phyloP scores from a whole-genome alignment of 2,888 invertebrate species.

The Erebia epiphron region DNA sequence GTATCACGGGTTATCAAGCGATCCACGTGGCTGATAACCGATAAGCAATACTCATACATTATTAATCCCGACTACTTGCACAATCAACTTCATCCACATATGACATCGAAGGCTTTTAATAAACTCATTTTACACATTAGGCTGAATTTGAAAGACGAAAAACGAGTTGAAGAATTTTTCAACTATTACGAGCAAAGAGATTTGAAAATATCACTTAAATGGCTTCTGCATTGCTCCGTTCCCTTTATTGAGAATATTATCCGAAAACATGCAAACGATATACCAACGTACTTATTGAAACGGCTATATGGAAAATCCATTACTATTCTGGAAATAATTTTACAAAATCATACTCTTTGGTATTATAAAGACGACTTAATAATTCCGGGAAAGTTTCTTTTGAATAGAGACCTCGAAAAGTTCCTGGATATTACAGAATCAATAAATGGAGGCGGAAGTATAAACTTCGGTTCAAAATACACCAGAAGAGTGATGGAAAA shows the following conservation, averaged over 20 bases:
- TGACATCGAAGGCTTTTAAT: conserved; percentile 59
- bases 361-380: conserved; percentile 43
- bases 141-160: conserved; percentile 58
- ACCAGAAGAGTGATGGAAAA: conserved; percentile 57
- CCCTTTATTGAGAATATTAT: conserved; percentile 55
- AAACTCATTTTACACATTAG: conserved; percentile 61
- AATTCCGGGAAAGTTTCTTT: conserved; percentile 48
- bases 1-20: conserved; percentile 62
- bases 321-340: conserved; percentile 6
- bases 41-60: conserved; percentile 58
- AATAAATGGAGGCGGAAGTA: conserved; percentile 26
- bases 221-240: conserved; percentile 64
- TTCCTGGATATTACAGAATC: conserved; percentile 53
- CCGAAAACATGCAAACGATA: conserved; percentile 39
- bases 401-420: conserved; percentile 51
- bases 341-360: conserved; percentile 32
- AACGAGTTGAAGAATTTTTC: conserved; percentile 61
- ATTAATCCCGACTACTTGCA: conserved; percentile 64
- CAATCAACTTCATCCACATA: conserved; percentile 54
- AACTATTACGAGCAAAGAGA: conserved; percentile 51
- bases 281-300: conserved; percentile 21
- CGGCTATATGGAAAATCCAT: conserved; percentile 18
- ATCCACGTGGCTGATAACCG: conserved; percentile 62
- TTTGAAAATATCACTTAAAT: conserved; percentile 51
- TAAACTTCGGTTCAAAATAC: conserved; percentile 48